Evolutionary conservation across 2,888 invertebrate species (phyloP).

Genomic region (Melipona beecheii): DNA sequence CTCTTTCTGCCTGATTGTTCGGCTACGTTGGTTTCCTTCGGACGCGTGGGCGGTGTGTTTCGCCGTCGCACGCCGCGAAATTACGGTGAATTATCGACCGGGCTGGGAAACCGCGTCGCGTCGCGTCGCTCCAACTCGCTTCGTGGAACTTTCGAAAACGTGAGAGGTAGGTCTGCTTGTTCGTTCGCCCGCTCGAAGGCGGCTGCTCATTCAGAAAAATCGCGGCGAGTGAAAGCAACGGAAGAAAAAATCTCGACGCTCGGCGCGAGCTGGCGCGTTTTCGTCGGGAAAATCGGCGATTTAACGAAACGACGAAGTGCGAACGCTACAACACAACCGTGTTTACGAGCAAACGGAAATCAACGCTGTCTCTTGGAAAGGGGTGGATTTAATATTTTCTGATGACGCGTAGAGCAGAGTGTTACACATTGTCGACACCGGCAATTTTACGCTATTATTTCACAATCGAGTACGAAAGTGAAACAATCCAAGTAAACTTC

Average conservation of each 20-base stretch:
- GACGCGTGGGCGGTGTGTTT: slow-evolving; percentile 66
- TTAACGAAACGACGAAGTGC: not conserved
- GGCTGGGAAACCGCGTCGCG: slow-evolving; percentile 52
- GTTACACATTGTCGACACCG: too few relatives aligned
- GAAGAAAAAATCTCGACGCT: slow-evolving; percentile 32
- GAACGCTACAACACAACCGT: too few relatives aligned
- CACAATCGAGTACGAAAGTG: too few relatives aligned
- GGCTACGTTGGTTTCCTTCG: not conserved
- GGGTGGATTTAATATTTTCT: too few relatives aligned
- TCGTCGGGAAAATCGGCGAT: not conserved
- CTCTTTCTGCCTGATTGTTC: slow-evolving; percentile 13
- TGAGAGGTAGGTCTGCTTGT: slow-evolving; percentile 55
- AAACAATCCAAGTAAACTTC: too few relatives aligned
- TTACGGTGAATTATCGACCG: slow-evolving; percentile 70
- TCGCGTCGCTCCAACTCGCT: slow-evolving; percentile 11
- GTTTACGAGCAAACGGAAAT: slow-evolving; percentile 6
- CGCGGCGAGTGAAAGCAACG: slow-evolving; percentile 64
- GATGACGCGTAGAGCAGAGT: too few relatives aligned
- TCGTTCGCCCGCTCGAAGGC: slow-evolving; percentile 14
- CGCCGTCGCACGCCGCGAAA: slow-evolving; percentile 60
- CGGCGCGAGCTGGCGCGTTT: not conserved
- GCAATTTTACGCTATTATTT: too few relatives aligned
- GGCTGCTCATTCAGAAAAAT: slow-evolving; percentile 65
- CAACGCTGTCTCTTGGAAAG: not conserved
- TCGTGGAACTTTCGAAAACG: slow-evolving; percentile 71